phyloP scores from a whole-genome alignment of 1,140 invertebrate genomes.

The Drosophila tropicalis region DNA sequence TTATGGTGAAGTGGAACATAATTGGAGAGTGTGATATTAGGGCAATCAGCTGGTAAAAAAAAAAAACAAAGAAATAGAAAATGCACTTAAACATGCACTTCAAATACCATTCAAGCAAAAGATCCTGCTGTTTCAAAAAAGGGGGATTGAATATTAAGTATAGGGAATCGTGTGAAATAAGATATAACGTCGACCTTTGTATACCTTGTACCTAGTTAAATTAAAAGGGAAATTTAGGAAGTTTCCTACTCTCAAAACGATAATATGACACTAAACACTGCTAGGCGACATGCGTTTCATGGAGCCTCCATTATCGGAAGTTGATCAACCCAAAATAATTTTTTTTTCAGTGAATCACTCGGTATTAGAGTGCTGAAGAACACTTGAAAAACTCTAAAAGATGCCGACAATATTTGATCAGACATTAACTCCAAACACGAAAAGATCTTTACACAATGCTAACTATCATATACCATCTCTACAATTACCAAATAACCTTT shows the following conservation, averaged over 20 bases:
- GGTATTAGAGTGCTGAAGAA: not conserved
- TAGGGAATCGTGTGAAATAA: not conserved
- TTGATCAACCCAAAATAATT: not conserved
- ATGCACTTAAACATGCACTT: slow-evolving; percentile 2
- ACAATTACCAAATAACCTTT: slow-evolving; percentile 2
- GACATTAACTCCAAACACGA: not conserved
- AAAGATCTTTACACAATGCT: slow-evolving; percentile 3
- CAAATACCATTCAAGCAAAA: slow-evolving; percentile 4
- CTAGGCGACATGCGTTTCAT: no score
- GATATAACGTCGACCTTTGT: not conserved
- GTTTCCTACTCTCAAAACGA: no score
- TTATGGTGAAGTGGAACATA: slow-evolving; percentile 11
- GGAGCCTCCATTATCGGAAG: no score
- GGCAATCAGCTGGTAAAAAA: slow-evolving; percentile 38
- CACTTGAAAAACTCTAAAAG: not conserved
- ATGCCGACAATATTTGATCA: slow-evolving; percentile 1
- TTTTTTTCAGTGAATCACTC: not conserved
- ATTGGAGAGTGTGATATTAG: slow-evolving; percentile 39
- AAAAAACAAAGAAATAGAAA: slow-evolving; percentile 2
- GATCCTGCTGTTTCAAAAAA: not conserved
- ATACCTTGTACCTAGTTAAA: not conserved
- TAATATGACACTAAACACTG: no score
- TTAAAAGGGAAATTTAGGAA: no score
- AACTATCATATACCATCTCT: not conserved
- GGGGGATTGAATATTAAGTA: not conserved